phyloP scores from a whole-genome alignment of 53 echinoderm and acorn worm species.

The Apostichopus leukothele region DNA sequence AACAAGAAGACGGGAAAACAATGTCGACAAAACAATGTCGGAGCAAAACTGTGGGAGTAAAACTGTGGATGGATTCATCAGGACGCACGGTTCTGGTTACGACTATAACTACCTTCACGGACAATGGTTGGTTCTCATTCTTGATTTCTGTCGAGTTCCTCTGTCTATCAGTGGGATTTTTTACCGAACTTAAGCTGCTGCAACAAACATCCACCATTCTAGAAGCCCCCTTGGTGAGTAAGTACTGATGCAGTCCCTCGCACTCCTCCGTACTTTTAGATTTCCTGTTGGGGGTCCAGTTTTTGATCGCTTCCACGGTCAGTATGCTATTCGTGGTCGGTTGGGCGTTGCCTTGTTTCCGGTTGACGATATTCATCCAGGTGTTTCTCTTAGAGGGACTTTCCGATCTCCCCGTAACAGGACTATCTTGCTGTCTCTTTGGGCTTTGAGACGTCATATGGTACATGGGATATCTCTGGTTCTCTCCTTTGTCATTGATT shows the following conservation, averaged over 20 bases:
- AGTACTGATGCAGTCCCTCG: conserved; percentile 26
- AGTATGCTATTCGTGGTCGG: conserved; percentile 18
- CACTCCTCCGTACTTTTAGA: conserved; percentile 39
- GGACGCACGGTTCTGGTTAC: too few relatives aligned
- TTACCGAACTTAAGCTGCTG: not conserved
- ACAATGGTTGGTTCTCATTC: not conserved
- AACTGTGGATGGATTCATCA: too few relatives aligned
- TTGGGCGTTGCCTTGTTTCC: not conserved
- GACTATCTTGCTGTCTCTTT: conserved; percentile 21
- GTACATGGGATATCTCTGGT: not conserved
- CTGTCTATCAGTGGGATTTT: not conserved
- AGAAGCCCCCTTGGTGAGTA: conserved; percentile 19
- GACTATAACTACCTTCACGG: not conserved
- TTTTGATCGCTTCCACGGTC: conserved; percentile 59
- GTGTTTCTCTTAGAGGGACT: conserved; percentile 13
- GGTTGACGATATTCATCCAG: conserved; percentile 26
- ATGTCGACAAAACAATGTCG: too few relatives aligned
- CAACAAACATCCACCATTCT: conserved; percentile 1
- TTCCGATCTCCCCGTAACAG: not conserved
- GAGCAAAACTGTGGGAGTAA: too few relatives aligned
- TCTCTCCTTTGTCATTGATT: conserved; percentile 21
- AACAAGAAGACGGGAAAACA: too few relatives aligned
- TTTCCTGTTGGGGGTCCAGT: conserved; percentile 55
- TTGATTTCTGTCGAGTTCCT: not conserved
- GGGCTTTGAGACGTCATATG: not conserved